Conservation (phyloP, 2,888 invertebrate species). For the Monopis laevigella region DNA sequence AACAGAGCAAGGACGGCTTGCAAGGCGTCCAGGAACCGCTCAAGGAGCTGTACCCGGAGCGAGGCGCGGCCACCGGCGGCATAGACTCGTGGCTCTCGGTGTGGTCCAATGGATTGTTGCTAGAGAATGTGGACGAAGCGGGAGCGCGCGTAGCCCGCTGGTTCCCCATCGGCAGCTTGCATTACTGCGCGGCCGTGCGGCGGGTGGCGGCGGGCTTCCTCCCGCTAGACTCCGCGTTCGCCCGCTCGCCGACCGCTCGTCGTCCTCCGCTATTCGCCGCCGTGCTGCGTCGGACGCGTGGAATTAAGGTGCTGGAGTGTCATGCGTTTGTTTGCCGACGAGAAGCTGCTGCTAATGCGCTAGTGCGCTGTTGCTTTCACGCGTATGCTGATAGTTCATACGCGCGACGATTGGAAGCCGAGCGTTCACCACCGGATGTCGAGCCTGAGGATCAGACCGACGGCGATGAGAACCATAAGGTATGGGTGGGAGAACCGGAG, state of each 20-base stretch:
- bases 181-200: constrained; percentile 95
- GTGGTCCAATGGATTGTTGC: constrained; percentile 93
- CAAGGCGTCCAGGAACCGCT: constrained; percentile 98
- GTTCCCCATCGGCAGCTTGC: constrained; percentile 94
- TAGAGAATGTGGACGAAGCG: constrained; percentile 97
- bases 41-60: constrained; percentile 94
- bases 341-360: constrained; percentile 96
- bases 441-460: constrained; percentile 77
- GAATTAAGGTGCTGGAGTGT: constrained; percentile 98
- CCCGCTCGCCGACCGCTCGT: constrained; percentile 88
- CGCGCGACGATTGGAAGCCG: constrained; percentile 80
- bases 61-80: constrained; percentile 89
- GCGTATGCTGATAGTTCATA: constrained; percentile 97
- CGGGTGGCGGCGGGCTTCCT: constrained; percentile 87
- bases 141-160: constrained; percentile 93
- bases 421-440: constrained; percentile 44
- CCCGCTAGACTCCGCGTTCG: constrained; percentile 95
- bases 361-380: constrained; percentile 97
- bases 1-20: constrained; percentile 97
- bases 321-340: constrained; percentile 98
- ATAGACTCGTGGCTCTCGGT: constrained; percentile 97
- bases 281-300: constrained; percentile 93
- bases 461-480: constrained; percentile 93
- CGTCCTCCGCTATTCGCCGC: constrained; percentile 98
- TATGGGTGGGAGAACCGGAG: constrained; percentile 81